These are phyloP conservation scores for Neodontobutis hainanensis DNA, from an alignment of 2,113 vertebrate species.

Conservation along the genomic window DNA sequence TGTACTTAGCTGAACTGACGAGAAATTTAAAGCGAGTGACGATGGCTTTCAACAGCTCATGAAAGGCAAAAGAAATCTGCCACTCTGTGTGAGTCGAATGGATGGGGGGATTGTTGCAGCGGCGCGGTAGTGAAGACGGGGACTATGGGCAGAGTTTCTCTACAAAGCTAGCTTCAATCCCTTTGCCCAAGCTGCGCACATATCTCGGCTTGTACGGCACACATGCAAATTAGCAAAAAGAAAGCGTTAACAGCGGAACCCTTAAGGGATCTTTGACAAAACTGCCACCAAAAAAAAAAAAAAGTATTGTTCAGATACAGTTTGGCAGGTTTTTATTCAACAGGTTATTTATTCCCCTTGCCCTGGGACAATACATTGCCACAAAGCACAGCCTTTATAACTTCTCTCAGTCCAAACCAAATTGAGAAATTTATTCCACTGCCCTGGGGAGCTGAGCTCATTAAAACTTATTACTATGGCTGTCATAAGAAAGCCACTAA, in stretches of 20 bases:
- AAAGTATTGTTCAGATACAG: conserved; percentile 48
- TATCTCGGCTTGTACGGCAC: conserved; percentile 36
- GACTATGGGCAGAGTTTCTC: conserved; percentile 48
- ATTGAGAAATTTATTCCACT: conserved; percentile 49
- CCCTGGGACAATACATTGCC: conserved; percentile 39
- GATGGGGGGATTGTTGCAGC: conserved; percentile 50
- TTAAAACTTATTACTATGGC: conserved; percentile 41
- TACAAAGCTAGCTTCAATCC: conserved; percentile 63
- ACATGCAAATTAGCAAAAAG: conserved; percentile 45
- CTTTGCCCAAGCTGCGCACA: conserved; percentile 25
- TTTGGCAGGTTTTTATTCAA: conserved; percentile 44
- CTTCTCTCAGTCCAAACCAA: conserved; percentile 17
- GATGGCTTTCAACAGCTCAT: conserved; percentile 68
- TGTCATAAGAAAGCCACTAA: conserved; percentile 38
- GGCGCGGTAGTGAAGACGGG: conserved; percentile 27
- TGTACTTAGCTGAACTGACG: conserved; percentile 68
- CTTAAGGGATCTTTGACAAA: conserved; percentile 45
- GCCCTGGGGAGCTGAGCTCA: conserved; percentile 35
- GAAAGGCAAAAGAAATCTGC: conserved; percentile 67
- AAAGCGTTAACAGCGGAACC: conserved; percentile 32
- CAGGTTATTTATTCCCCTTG: conserved; percentile 27
- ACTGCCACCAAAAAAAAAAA: conserved; percentile 33
- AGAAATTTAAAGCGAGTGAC: conserved; percentile 67
- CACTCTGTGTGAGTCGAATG: conserved; percentile 58
- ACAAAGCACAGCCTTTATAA: conserved; percentile 13